Conservation (phyloP, 1,140 invertebrate genomes). For the Helicoverpa zea region DNA sequence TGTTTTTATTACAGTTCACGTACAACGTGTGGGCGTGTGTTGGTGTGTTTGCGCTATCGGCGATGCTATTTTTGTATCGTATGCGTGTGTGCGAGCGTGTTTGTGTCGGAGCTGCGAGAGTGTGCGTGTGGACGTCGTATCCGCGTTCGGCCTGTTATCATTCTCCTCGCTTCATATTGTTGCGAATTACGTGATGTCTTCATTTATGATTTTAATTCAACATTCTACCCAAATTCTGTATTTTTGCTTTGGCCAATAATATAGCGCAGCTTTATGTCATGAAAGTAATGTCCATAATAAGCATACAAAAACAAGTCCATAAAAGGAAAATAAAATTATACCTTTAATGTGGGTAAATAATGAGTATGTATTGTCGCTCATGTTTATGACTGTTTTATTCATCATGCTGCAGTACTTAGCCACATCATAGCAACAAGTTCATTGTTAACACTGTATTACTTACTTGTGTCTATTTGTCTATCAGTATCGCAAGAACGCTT, state of each 20-base stretch:
- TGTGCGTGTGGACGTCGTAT: constrained; percentile 71
- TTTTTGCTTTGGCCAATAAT: background rate
- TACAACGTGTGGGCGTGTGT: constrained; percentile 82
- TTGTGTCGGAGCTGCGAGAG: constrained; percentile 48
- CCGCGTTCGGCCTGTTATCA: constrained; percentile 81
- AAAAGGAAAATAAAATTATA: background rate
- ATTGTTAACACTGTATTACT: background rate
- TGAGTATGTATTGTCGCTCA: background rate
- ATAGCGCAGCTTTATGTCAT: background rate
- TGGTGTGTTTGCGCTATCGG: constrained; percentile 84
- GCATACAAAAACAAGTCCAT: background rate
- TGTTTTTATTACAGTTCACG: constrained; percentile 84
- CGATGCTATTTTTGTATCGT: constrained; percentile 77
- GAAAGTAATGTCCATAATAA: background rate
- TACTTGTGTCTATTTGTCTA: background rate
- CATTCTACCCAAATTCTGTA: constrained; percentile 15
- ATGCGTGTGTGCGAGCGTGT: constrained; percentile 65
- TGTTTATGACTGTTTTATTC: background rate
- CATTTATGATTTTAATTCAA: constrained; percentile 55
- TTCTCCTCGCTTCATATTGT: constrained; percentile 70
- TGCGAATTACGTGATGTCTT: constrained; percentile 71
- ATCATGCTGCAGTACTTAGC: background rate
- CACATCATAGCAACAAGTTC: background rate
- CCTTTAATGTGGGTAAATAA: background rate
- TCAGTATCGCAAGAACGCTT: background rate